phyloP scores from a whole-genome alignment of 2,888 invertebrate species.

The Platycheirus rosarum region DNA sequence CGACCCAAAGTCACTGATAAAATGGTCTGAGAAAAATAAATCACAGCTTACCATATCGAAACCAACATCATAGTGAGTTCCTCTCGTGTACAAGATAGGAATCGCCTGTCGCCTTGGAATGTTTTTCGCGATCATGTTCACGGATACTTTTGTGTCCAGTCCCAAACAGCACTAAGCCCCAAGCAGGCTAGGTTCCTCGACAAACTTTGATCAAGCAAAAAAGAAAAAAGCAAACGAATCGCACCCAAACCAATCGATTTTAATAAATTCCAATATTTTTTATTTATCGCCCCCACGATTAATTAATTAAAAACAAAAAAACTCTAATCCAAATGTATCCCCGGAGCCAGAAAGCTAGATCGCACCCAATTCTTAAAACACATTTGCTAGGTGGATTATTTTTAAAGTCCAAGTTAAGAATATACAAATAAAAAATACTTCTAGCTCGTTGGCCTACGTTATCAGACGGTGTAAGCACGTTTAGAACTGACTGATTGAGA shows the following conservation, averaged over 20 bases:
- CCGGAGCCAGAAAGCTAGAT: conserved; percentile 21
- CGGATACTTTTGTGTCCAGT: conserved; percentile 15
- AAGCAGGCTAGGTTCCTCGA: conserved; percentile 1
- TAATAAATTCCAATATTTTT: conserved; percentile 21
- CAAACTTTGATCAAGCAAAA: background rate
- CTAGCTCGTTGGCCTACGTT: conserved; percentile 56
- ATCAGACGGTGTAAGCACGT: conserved; percentile 77
- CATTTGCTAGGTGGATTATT: background rate
- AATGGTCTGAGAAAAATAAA: background rate
- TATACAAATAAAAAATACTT: background rate
- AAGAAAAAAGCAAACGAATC: conserved; percentile 6
- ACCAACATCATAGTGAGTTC: conserved; percentile 93
- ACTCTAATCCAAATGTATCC: conserved; percentile 23
- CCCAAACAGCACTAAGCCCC: background rate
- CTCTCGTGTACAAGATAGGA: conserved; percentile 90
- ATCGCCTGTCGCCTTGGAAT: conserved; percentile 86
- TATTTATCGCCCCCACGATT: conserved; percentile 22
- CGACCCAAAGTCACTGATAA: too few species aligned
- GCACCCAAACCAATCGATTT: conserved; percentile 3
- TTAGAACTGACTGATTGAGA: conserved; percentile 80
- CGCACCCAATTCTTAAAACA: conserved; percentile 15
- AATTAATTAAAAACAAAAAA: conserved; percentile 30
- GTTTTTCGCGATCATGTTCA: conserved; percentile 77
- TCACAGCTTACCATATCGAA: conserved; percentile 90
- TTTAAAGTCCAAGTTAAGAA: conserved; percentile 1